phyloP scores from a whole-genome alignment of 2,888 invertebrate genomes.

The Ophraella communa region DNA sequence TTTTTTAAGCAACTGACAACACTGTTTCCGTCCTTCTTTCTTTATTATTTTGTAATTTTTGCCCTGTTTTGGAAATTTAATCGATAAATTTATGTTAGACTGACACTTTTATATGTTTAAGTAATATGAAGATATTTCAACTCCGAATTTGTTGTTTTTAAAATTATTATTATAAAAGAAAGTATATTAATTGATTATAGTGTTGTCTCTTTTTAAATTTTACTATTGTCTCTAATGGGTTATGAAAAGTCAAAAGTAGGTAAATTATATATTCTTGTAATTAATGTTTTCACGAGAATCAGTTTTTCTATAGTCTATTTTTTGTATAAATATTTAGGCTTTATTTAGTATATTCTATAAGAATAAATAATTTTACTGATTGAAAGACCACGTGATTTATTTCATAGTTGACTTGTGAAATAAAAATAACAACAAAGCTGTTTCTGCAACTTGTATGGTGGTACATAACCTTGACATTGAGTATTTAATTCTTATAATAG shows the following conservation, averaged over 20 bases:
- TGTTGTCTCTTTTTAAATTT: slow-evolving; percentile 57
- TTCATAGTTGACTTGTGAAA: background rate
- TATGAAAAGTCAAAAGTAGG: slow-evolving; percentile 31
- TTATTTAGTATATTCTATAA: slow-evolving; percentile 63
- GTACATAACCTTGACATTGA: background rate
- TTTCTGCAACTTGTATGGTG: background rate
- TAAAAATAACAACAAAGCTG: background rate
- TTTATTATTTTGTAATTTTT: slow-evolving; percentile 26
- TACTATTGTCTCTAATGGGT: slow-evolving; percentile 52
- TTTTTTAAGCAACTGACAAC: background rate
- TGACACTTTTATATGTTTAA: background rate
- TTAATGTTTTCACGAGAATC: slow-evolving; percentile 48
- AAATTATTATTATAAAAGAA: slow-evolving; percentile 11
- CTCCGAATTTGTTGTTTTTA: background rate
- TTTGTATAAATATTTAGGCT: slow-evolving; percentile 55
- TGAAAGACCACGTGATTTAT: slow-evolving; percentile 61
- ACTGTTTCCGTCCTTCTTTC: slow-evolving; percentile 16
- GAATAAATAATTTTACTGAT: slow-evolving; percentile 52
- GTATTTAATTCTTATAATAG: too few species aligned
- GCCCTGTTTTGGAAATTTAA: slow-evolving; percentile 20
- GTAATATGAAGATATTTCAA: background rate
- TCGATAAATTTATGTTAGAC: slow-evolving; percentile 20
- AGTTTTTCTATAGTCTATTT: slow-evolving; percentile 60
- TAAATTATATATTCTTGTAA: slow-evolving; percentile 20
- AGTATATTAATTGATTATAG: slow-evolving; percentile 28